Evolutionary conservation across 2,888 invertebrate genomes (phyloP), one percentile per base, ranked within the genome.

Genomic region (Drosophila glabriapex): DNA sequence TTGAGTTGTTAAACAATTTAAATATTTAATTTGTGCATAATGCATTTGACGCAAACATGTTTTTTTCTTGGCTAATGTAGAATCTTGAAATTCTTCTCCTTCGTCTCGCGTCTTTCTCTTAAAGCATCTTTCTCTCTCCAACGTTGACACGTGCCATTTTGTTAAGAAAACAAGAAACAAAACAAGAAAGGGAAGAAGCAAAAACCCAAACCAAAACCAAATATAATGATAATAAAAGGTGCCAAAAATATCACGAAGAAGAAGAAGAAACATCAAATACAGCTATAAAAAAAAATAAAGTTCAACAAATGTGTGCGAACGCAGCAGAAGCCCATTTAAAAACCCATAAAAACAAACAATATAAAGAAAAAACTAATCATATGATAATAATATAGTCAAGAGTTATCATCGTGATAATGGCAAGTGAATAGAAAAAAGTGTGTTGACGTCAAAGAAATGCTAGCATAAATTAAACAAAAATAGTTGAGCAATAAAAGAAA

Each of bases 111-210:
- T 14, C 55, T 33, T 28, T 37, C 35, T 35, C 19, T 28, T 28
- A 4, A 10, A 28, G 19, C 28, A 52, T 25, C 52, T 28, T 25
- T 37, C 37, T 19, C 33, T 60, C 25, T 63, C 31, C 46, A 46
- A 3, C 7, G 55, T 29, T 59, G 80, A 73, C 80, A 87, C 88
- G 88, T 82, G 88, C 82, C 82, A 25, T 49, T 49, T 50, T 50
- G 52, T 58, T 33, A 55, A 39, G 52, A 69, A 58, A 46, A 59
- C 31, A 29, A 29, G 29, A 56, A 53, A 53, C 37, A 49, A 67
- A 67, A 78, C 71, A 50, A 33, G 31, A 70, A 68, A 56, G 50
- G 37, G 31, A 70, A 65, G 62, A 29, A 61, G 19, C 68, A 61
- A 66, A 63, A 29, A 60, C 25, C 68, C 64, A 56, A 69, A 37